Evolutionary conservation across 2,888 invertebrate genomes (phyloP).

Genomic region (Lasioglossum marginatum): DNA sequence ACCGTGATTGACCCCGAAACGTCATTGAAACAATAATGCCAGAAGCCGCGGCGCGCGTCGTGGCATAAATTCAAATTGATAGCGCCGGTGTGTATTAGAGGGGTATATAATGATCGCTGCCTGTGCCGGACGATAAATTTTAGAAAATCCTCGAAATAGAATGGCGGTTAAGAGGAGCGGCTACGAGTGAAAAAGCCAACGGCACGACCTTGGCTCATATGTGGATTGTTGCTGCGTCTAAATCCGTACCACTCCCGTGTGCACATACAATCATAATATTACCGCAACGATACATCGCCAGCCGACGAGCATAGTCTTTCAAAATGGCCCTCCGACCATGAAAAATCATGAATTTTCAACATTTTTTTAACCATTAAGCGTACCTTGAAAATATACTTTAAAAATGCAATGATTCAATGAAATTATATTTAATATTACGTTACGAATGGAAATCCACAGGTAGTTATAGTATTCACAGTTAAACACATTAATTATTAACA

Average conservation of each 20-base stretch:
- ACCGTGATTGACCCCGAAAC: constrained; percentile 15
- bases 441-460: too few species aligned
- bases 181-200: constrained; percentile 64
- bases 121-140: constrained; percentile 58
- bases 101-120: constrained; percentile 37
- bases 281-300: constrained; percentile 55
- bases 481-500: too few species aligned
- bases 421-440: not conserved
- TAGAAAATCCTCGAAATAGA: constrained; percentile 73
- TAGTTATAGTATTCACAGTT: too few species aligned
- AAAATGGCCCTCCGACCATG: constrained; percentile 14
- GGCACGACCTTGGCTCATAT: constrained; percentile 69
- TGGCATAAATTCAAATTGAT: constrained; percentile 43
- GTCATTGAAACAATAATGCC: not conserved
- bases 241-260: constrained; percentile 62
- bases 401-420: not conserved
- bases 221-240: constrained; percentile 63
- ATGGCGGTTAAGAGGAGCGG: constrained; percentile 51
- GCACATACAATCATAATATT: constrained; percentile 64
- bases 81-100: constrained; percentile 47
- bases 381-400: too few species aligned
- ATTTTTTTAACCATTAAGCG: not conserved
- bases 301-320: constrained; percentile 6
- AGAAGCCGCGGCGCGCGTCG: not conserved
- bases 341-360: not conserved